These are phyloP conservation scores for Agrenia bidenticulata DNA, from an alignment of 2,888 invertebrate species.

Conservation along the genomic window DNA sequence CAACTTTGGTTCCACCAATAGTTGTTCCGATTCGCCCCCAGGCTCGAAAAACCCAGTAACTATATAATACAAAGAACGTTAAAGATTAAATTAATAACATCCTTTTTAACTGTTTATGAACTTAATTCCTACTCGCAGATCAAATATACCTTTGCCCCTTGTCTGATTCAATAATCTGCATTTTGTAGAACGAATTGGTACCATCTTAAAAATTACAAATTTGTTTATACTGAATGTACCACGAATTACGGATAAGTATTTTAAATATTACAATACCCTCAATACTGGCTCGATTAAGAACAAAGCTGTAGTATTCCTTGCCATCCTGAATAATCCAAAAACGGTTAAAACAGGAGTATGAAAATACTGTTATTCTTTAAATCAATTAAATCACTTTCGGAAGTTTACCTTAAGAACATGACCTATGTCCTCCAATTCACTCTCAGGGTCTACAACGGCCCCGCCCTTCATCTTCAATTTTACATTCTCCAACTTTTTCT, in stretches of 20 bases:
- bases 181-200: conserved; percentile 91
- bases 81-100: no score
- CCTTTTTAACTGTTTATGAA: no score
- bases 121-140: no score
- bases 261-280: conserved; percentile 56
- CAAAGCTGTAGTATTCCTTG: conserved; percentile 71
- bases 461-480: conserved; percentile 78
- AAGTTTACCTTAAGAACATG: conserved; percentile 69
- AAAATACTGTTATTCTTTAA: neutral
- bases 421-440: conserved; percentile 71
- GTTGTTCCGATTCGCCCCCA: conserved; percentile 98
- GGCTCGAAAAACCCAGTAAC: conserved; percentile 56
- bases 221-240: no score
- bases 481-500: conserved; percentile 54
- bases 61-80: conserved; percentile 7
- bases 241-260: no score
- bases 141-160: conserved; percentile 57
- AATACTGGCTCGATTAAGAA: conserved; percentile 82
- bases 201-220: conserved; percentile 58
- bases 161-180: conserved; percentile 75
- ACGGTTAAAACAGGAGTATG: no score
- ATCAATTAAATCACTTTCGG: neutral
- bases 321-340: conserved; percentile 55
- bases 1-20: conserved; percentile 74
- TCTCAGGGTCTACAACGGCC: conserved; percentile 89